These are phyloP conservation scores for Potorous gilbertii DNA, from an alignment of 2,797 vertebrate genomes.

Conservation along the genomic window DNA sequence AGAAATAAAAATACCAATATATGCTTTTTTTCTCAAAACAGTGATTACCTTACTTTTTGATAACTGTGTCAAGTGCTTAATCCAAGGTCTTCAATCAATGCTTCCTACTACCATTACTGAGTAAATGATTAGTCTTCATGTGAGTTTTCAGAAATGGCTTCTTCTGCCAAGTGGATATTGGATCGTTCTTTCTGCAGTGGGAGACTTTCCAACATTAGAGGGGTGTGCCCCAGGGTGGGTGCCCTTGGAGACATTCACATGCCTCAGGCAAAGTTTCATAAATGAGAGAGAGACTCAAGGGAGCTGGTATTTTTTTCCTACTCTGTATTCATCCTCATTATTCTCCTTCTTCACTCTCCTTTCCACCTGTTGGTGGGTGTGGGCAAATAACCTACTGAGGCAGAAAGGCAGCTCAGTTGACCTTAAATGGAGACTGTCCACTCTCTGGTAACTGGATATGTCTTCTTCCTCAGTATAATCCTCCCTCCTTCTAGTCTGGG, in stretches of 20 bases:
- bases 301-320: not conserved
- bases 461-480: not conserved
- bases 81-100: slow-evolving; percentile 45
- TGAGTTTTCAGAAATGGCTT: not conserved
- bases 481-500: not conserved
- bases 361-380: not conserved
- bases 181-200: not conserved
- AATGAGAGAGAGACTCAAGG: not conserved
- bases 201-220: not conserved
- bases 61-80: slow-evolving; percentile 67
- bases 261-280: not conserved
- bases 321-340: not conserved
- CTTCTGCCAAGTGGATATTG: not conserved
- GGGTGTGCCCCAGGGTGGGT: not conserved
- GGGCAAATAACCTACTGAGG: not conserved
- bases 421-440: not conserved
- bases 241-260: not conserved
- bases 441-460: not conserved
- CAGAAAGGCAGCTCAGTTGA: not conserved
- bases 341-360: rapidly evolving
- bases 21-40: slow-evolving; percentile 73
- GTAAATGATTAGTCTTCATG: slow-evolving; percentile 37
- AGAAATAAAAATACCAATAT: slow-evolving; percentile 65
- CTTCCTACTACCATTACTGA: slow-evolving; percentile 45
- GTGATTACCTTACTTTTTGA: slow-evolving; percentile 64